Evolutionary conservation across 2,888 invertebrate genomes (phyloP).

Genomic region (Acrobasis repandana): DNA sequence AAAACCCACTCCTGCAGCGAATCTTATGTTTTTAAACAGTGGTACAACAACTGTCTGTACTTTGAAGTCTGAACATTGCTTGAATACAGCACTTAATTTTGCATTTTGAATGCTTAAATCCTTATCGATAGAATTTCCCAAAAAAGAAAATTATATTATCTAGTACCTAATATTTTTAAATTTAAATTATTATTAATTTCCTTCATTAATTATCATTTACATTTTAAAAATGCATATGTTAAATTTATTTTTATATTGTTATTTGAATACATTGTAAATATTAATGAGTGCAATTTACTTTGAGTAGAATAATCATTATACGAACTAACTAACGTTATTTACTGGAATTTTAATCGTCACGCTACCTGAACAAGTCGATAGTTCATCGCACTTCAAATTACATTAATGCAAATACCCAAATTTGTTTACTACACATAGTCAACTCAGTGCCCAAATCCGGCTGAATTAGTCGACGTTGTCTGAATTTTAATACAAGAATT

Average conservation of each 20-base stretch:
- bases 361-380: conserved; percentile 48
- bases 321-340: conserved; percentile 42
- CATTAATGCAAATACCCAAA: conserved; percentile 39
- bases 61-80: too few species aligned
- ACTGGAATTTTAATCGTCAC: conserved; percentile 43
- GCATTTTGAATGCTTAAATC: too few species aligned
- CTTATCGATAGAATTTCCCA: too few species aligned
- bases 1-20: too few species aligned
- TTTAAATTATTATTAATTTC: too few species aligned
- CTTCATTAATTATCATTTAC: too few species aligned
- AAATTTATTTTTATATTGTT: not conserved
- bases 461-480: conserved; percentile 51
- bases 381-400: conserved; percentile 56
- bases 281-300: not conserved
- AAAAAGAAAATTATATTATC: too few species aligned
- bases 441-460: conserved; percentile 40
- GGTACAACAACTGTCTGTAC: too few species aligned
- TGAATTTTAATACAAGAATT: conserved; percentile 54
- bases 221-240: too few species aligned
- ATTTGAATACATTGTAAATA: not conserved
- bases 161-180: too few species aligned
- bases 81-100: too few species aligned
- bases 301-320: conserved; percentile 5
- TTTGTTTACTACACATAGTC: conserved; percentile 46
- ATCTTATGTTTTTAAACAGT: too few species aligned